These are phyloP conservation scores for Equus quagga DNA, from an alignment of 2,113 vertebrate species.

Conservation along the genomic window DNA sequence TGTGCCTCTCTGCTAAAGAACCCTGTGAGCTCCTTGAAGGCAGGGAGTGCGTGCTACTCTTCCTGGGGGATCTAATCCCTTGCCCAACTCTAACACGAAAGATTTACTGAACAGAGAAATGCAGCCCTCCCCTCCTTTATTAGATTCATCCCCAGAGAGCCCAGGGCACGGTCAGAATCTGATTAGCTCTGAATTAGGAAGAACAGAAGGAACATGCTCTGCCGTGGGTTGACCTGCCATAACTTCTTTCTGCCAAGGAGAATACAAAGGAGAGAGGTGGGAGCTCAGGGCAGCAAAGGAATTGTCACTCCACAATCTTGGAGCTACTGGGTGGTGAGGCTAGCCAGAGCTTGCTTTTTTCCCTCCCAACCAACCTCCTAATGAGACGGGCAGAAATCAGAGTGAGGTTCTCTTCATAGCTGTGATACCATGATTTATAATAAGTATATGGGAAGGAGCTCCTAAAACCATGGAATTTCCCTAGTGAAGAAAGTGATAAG, in stretches of 20 bases:
- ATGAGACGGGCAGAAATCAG: neutral
- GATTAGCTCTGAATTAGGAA: slow-evolving; percentile 69
- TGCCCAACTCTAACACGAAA: neutral
- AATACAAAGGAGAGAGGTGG: neutral
- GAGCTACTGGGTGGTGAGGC: neutral
- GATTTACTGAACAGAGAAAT: neutral
- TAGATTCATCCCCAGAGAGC: slow-evolving; percentile 61
- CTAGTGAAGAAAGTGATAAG: neutral
- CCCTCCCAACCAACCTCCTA: neutral
- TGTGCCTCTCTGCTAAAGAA: neutral
- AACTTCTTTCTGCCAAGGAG: neutral
- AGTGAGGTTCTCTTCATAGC: neutral
- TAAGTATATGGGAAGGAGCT: neutral
- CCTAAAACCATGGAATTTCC: neutral
- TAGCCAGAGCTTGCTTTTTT: neutral
- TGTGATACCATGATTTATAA: neutral
- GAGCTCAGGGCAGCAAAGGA: neutral
- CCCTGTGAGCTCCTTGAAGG: neutral
- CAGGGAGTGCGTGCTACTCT: fast-evolving
- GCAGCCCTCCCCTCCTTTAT: slow-evolving; percentile 59
- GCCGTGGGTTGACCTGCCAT: neutral
- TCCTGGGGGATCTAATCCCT: neutral
- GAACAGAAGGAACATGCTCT: neutral
- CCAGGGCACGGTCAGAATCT: slow-evolving; percentile 28
- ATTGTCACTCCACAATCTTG: fast-evolving